These are phyloP conservation scores for Hypselothyrea guttata DNA, from an alignment of 2,888 invertebrate species.

Conservation along the genomic window DNA sequence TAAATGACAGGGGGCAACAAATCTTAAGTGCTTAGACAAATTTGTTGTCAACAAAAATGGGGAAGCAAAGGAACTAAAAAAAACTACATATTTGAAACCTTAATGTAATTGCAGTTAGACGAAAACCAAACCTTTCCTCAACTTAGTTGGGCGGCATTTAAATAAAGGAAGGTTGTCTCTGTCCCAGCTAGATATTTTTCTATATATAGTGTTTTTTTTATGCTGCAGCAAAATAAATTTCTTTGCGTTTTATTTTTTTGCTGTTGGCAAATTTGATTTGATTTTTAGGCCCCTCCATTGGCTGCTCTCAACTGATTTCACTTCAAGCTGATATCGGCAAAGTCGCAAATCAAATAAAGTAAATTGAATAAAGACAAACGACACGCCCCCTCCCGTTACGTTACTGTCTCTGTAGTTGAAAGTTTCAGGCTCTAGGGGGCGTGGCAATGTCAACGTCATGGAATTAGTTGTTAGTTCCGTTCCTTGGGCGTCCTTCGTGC, in stretches of 20 bases:
- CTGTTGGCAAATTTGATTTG: slow-evolving; percentile 61
- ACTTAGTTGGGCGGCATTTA: slow-evolving; percentile 34
- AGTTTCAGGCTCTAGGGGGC: slow-evolving; percentile 35
- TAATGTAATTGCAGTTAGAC: slow-evolving; percentile 65
- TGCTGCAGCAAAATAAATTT: slow-evolving; percentile 52
- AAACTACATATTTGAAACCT: slow-evolving; percentile 41
- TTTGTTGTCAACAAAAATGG: slow-evolving; percentile 36
- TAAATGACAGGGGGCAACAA: slow-evolving; percentile 62
- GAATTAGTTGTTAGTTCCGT: slow-evolving; percentile 67
- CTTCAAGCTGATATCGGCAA: slow-evolving; percentile 59
- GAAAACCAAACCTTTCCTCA: background rate
- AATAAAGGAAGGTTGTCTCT: slow-evolving; percentile 37
- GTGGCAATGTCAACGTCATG: slow-evolving; percentile 50
- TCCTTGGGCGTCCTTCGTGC: background rate
- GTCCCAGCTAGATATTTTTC: background rate
- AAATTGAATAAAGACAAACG: slow-evolving; percentile 75
- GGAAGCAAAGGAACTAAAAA: slow-evolving; percentile 4
- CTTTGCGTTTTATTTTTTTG: slow-evolving; percentile 57
- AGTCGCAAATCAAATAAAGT: slow-evolving; percentile 76
- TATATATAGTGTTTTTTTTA: slow-evolving; percentile 17
- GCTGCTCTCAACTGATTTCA: slow-evolving; percentile 27
- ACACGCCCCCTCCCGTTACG: slow-evolving; percentile 38
- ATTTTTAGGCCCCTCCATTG: slow-evolving; percentile 48
- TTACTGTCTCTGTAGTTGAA: slow-evolving; percentile 5
- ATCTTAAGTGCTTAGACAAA: slow-evolving; percentile 66